These are phyloP conservation scores for Flexamia atlantica DNA, from an alignment of 2,888 invertebrate genomes.

Conservation along the genomic window DNA sequence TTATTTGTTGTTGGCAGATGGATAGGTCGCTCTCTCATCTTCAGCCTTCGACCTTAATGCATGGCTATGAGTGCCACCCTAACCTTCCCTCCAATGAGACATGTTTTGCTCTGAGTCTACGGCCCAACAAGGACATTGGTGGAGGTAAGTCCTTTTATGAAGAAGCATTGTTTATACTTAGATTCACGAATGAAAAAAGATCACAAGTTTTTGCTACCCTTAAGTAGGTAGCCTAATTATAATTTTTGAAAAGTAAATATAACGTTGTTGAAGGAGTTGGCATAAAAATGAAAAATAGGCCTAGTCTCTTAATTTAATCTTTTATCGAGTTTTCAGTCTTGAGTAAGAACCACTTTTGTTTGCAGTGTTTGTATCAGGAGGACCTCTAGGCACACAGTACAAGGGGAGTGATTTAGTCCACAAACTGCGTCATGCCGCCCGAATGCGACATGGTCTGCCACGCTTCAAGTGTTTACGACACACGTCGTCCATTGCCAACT, in stretches of 20 bases:
- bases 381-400: constrained; percentile 29
- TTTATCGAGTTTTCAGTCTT: too few species aligned
- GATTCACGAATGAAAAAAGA: too few species aligned
- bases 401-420: background rate
- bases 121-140: background rate
- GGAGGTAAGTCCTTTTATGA: constrained; percentile 29
- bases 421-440: background rate
- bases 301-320: too few species aligned
- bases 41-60: constrained; percentile 64
- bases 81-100: constrained; percentile 23
- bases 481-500: background rate
- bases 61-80: constrained; percentile 61
- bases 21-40: constrained; percentile 60
- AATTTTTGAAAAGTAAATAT: too few species aligned
- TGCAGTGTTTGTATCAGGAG: constrained; percentile 39
- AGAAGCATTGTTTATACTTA: too few species aligned
- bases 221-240: too few species aligned
- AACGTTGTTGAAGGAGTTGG: too few species aligned
- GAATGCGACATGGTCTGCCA: background rate
- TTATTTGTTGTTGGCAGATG: background rate
- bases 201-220: too few species aligned
- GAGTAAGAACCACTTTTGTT: too few species aligned
- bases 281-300: too few species aligned
- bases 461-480: constrained; percentile 26
- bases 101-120: background rate